Percentiles rank a stretch among this genome's conserved stretches.
Evolutionary conservation across 1,140 invertebrate species (phyloP).

Genomic region (Sitobion miscanthi): DNA sequence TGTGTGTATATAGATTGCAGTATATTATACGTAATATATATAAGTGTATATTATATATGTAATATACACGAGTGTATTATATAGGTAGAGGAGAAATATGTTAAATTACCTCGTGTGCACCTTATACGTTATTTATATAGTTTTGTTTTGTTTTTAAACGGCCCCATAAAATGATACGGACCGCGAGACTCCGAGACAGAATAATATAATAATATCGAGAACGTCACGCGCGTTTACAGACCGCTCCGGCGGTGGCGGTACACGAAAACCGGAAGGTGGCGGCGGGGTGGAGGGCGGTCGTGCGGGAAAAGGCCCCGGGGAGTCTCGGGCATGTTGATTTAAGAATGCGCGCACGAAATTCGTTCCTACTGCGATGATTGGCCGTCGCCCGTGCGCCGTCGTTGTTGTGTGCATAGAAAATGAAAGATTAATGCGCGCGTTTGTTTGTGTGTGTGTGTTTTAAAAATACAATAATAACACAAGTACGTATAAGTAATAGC

Average conservation of each 20-base stretch:
- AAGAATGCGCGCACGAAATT: slow-evolving; percentile 54
- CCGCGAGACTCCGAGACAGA: background rate
- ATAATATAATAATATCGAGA: slow-evolving; percentile 25
- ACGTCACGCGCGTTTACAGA: slow-evolving; percentile 48
- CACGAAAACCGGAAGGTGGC: slow-evolving; percentile 23
- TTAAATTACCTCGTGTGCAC: slow-evolving; percentile 34
- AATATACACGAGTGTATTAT: background rate
- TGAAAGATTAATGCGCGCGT: slow-evolving; percentile 33
- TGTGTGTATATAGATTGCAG: background rate
- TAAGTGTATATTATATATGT: background rate
- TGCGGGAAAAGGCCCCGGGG: slow-evolving; percentile 42
- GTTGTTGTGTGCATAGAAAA: slow-evolving; percentile 14
- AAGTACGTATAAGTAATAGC: background rate
- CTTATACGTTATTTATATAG: slow-evolving; percentile 15
- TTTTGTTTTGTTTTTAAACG: slow-evolving; percentile 48
- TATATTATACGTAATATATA: background rate
- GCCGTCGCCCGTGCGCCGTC: background rate
- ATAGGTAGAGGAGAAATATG: background rate
- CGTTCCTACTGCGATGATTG: slow-evolving; percentile 55
- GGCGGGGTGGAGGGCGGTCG: background rate
- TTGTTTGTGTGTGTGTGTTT: background rate
- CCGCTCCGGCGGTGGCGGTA: background rate
- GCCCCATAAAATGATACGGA: slow-evolving; percentile 31
- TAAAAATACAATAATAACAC: slow-evolving; percentile 34
- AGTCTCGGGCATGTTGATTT: slow-evolving; percentile 54